Conservation (phyloP, 2,888 invertebrate species). For the Acrocyrtus sp. region DNA sequence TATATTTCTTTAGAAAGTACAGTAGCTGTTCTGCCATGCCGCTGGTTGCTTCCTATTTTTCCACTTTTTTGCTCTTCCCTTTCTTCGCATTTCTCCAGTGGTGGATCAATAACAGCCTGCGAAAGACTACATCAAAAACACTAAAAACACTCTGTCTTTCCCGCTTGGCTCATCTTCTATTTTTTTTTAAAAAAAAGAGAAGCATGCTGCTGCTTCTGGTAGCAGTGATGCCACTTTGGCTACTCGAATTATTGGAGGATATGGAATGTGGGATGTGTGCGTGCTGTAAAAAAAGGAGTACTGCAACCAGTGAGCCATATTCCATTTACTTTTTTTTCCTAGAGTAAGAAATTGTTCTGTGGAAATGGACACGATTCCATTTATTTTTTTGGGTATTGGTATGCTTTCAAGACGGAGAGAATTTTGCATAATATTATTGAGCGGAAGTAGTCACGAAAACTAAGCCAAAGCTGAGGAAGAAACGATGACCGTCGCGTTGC, state of each 20-base stretch:
- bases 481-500: slow-evolving; percentile 34
- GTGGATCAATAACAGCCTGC: slow-evolving; percentile 36
- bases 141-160: too few species aligned
- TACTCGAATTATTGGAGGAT: neutral
- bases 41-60: slow-evolving; percentile 26
- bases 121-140: slow-evolving; percentile 39
- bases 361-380: slow-evolving; percentile 26
- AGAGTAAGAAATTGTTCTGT: too few species aligned
- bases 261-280: neutral
- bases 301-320: neutral
- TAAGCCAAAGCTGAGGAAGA: neutral
- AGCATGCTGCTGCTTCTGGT: neutral
- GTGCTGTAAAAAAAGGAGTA: neutral
- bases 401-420: neutral
- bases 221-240: neutral
- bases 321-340: neutral
- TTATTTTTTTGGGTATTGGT: neutral
- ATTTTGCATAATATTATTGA: slow-evolving; percentile 20
- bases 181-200: slow-evolving; percentile 23
- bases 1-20: neutral
- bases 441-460: neutral
- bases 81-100: slow-evolving; percentile 7
- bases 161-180: slow-evolving; percentile 10
- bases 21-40: neutral
- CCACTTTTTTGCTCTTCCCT: slow-evolving; percentile 3